These are phyloP conservation scores for Drosophila mercatorum DNA, from an alignment of 2,888 invertebrate species.

Conservation along the genomic window DNA sequence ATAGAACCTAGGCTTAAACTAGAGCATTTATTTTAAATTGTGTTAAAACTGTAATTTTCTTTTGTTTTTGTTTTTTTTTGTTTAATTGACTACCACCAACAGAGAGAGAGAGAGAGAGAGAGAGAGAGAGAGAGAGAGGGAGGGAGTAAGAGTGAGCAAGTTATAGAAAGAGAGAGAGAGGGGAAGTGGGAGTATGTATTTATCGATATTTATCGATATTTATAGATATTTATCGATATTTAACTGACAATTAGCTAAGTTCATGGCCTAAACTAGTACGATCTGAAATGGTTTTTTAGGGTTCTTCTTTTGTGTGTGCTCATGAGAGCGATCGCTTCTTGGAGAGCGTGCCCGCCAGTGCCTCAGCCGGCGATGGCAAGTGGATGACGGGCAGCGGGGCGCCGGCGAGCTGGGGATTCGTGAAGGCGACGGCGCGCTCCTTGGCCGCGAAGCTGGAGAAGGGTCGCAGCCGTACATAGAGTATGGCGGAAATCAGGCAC, in stretches of 20 bases:
- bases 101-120: slow-evolving; percentile 9
- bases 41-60: slow-evolving; percentile 12
- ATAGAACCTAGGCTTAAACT: slow-evolving; percentile 68
- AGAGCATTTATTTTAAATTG: slow-evolving; percentile 44
- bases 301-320: slow-evolving; percentile 22
- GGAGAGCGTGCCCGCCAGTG: slow-evolving; percentile 79
- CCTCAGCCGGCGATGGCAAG: slow-evolving; percentile 72
- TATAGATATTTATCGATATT: slow-evolving; percentile 28
- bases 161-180: not conserved
- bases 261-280: slow-evolving; percentile 20
- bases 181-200: too few relatives aligned
- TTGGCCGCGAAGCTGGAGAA: slow-evolving; percentile 86
- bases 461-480: slow-evolving; percentile 92
- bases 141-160: not conserved
- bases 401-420: slow-evolving; percentile 82
- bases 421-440: slow-evolving; percentile 83
- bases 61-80: not conserved
- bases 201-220: too few relatives aligned
- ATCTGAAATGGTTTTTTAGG: slow-evolving; percentile 6
- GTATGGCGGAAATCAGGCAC: slow-evolving; percentile 93
- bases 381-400: slow-evolving; percentile 81
- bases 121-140: not conserved
- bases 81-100: slow-evolving; percentile 65
- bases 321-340: slow-evolving; percentile 81
- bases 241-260: slow-evolving; percentile 40